Base-by-base conservation (phyloP, 1,140 invertebrate species). In the Eriosoma lanigerum region DNA sequence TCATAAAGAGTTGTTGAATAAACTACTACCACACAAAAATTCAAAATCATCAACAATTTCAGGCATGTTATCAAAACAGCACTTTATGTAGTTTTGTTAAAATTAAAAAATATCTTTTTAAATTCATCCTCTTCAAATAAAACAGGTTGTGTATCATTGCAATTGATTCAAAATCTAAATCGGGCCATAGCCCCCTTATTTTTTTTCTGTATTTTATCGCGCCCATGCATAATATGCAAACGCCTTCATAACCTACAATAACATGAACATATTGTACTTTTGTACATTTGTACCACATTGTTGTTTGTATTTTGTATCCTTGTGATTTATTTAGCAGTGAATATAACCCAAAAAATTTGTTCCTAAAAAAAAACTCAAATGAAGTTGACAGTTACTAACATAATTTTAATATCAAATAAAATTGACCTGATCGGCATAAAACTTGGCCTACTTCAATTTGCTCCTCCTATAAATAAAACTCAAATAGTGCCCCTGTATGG, bases 271-370 rank as follows among this genome's bases (percentile, higher is more conserved):
- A n/a, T n/a, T n/a, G n/a, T n/a, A n/a, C n/a, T n/a, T n/a, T n/a
- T n/a, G n/a, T n/a, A n/a, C n/a, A n/a, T n/a, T n/a, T n/a, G n/a
- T n/a, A n/a, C n/a, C n/a, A n/a, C n/a, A n/a, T n/a, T n/a, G n/a
- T n/a, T n/a, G n/a, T n/a, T n/a, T n/a, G n/a, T n/a, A n/a, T n/a
- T n/a, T n/a, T n/a, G n/a, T n/a, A n/a, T n/a, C n/a, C n/a, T n/a
- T n/a, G n/a, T n/a, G n/a, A n/a, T n/a, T n/a, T n/a, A n/a, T n/a
- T n/a, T n/a, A n/a, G n/a, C n/a, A n/a, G n/a, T n/a, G n/a, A n/a
- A n/a, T n/a, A n/a, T n/a, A n/a, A n/a, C n/a, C 9, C 60, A 62
- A 76, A 84, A 85, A 19, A 81, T 81, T 73, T 85, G 84, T 13
- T 83, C 84, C n/a, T n/a, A n/a, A n/a, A n/a, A n/a, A n/a, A n/a